phyloP scores from a whole-genome alignment of 2,797 vertebrate species.

The Enteromius trimaculatus region DNA sequence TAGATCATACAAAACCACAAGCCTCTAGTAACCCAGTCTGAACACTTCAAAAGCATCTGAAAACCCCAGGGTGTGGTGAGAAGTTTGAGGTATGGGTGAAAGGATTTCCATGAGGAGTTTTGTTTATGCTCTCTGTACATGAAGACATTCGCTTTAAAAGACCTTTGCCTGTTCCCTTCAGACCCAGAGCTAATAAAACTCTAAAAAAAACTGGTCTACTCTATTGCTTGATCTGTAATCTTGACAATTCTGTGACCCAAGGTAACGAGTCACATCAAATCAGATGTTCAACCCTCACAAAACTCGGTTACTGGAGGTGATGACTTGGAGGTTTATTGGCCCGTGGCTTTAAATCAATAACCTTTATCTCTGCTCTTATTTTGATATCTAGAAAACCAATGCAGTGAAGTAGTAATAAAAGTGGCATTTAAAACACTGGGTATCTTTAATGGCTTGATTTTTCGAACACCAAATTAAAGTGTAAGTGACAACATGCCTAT shows the following conservation, averaged over 20 bases:
- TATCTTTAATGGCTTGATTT: not conserved
- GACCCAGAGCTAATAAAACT: not conserved
- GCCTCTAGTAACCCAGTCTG: not conserved
- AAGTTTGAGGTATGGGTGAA: not conserved
- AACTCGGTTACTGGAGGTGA: not conserved
- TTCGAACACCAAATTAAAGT: not conserved
- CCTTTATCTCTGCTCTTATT: not conserved
- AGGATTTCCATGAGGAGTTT: not conserved
- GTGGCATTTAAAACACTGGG: not conserved
- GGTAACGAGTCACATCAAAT: not conserved
- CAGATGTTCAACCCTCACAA: not conserved
- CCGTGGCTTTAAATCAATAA: not conserved
- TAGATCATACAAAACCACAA: not conserved
- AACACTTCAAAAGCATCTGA: not conserved
- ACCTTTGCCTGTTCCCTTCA: constrained; percentile 6
- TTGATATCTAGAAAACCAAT: not conserved
- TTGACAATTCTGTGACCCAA: constrained; percentile 1
- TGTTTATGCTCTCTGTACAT: not conserved
- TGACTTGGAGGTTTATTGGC: constrained; percentile 3
- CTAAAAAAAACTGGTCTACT: not conserved
- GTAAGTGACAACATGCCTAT: no score
- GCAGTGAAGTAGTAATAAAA: constrained; percentile 8
- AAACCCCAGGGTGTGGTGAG: not conserved
- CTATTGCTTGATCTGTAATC: constrained; percentile 13
- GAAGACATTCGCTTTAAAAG: not conserved